Percentiles rank a stretch among this genome's conserved stretches.
Evolutionary conservation across 92 coral and sea anemone species (phyloP).

Genomic region (Phenganax marumi): DNA sequence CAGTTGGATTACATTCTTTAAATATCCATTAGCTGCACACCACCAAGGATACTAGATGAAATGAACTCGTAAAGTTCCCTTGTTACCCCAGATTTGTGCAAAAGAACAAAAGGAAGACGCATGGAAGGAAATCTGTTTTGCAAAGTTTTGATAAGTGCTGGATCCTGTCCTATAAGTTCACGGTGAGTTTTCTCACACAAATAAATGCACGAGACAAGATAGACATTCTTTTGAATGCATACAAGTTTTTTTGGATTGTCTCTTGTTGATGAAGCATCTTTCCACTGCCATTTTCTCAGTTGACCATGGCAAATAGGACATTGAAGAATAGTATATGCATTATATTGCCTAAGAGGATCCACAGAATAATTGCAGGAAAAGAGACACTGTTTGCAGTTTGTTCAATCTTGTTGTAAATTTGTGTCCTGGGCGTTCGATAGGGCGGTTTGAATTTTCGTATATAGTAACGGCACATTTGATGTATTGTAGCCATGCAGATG

Average conservation of each 20-base stretch:
- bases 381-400: not conserved
- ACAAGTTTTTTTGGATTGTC: constrained; percentile 16
- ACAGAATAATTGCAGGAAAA: not conserved
- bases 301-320: constrained; percentile 1
- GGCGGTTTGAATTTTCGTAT: not conserved
- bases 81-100: constrained; percentile 46
- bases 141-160: not conserved
- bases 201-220: constrained; percentile 36
- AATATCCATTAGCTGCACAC: constrained; percentile 29
- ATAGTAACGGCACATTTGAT: not conserved
- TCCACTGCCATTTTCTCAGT: constrained; percentile 4
- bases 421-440: not conserved
- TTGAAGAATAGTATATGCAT: not conserved
- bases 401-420: not conserved
- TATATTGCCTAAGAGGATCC: not conserved
- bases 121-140: not conserved
- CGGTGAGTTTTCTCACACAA: constrained; percentile 18
- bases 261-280: constrained; percentile 31
- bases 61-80: constrained; percentile 37
- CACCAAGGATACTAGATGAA: constrained; percentile 30
- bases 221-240: constrained; percentile 19
- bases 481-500: not conserved
- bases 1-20: constrained; percentile 22
- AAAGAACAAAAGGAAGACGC: constrained; percentile 2
- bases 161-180: constrained; percentile 22